Base-by-base conservation (phyloP, 1,140 invertebrate species). In the Drosophila bocki region DNA sequence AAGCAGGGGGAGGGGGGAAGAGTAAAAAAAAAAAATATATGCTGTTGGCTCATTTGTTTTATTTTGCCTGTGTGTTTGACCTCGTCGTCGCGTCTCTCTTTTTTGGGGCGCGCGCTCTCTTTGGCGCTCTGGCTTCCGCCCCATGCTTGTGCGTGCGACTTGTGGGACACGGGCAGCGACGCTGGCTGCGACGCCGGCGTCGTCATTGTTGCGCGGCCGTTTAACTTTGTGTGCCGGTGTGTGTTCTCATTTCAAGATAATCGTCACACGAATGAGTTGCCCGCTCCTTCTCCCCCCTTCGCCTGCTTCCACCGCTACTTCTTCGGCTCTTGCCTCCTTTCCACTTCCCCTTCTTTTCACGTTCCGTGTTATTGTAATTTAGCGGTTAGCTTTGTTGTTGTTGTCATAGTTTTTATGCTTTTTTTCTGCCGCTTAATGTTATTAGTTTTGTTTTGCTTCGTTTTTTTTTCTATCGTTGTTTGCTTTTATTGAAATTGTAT, bases 241-340 rank as follows among this genome's bases (percentile, higher is more conserved):
- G 70, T 83, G 64, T 80, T 81, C 84, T 88, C 81, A 88, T 88
- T 88, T 88, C 85, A 88, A 87, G 84, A 88, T 88, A 88, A 88
- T 88, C 84, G 84, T 80, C 82, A 70, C 82, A 85, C 82, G 82
- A 81, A 83, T 83, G 76, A 78, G 80, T 77, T 80, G 71, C 60
- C 48, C 35, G 22, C 60, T 62, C 33, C 48, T 65, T 32, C 58
- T 45, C 39, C 29, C 26, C n/a, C 3, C 57, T 32, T 26, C n/a
- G 8, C 1, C 26, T 12, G 3, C 13, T 22, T 13, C 61, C 11
- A 13, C 53, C 5, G 12, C 32, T 47, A 15, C 26, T 53, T 69
- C 59, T 64, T 80, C 58, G 62, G 53, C 54, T 63, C 75, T 41
- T n/a, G 48, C 48, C 48, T 32, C 50, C 50, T 51, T 51, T 7